Percentiles rank a stretch among this genome's conserved stretches.
Conservation (phyloP, 2,888 invertebrate species). For the Agrochola lota region DNA sequence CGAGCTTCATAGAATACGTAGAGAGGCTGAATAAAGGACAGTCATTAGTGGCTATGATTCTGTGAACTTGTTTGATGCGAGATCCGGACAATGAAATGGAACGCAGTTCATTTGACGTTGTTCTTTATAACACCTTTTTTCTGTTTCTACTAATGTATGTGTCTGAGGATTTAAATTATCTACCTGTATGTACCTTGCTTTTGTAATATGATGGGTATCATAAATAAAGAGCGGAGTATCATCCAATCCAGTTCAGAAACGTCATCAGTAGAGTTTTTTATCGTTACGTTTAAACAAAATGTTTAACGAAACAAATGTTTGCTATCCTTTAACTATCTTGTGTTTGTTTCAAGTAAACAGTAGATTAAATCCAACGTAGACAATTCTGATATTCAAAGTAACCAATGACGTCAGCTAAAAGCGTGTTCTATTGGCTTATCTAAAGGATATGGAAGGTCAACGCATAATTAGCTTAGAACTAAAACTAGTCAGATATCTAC, state of each 20-base stretch:
- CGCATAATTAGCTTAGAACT: slow-evolving; percentile 48
- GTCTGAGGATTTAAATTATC: slow-evolving; percentile 54
- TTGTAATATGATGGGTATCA: slow-evolving; percentile 30
- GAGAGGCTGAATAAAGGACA: slow-evolving; percentile 78
- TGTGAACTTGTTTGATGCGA: slow-evolving; percentile 70
- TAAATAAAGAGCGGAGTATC: slow-evolving; percentile 18
- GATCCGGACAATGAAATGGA: slow-evolving; percentile 67
- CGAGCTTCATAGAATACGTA: slow-evolving; percentile 73
- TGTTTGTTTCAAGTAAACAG: slow-evolving; percentile 64
- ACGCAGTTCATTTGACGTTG: slow-evolving; percentile 67
- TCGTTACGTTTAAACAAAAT: slow-evolving; percentile 59
- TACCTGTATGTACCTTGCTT: slow-evolving; percentile 25
- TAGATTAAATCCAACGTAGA: slow-evolving; percentile 63
- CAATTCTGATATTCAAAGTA: slow-evolving; percentile 44
- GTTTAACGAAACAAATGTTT: slow-evolving; percentile 71
- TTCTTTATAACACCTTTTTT: slow-evolving; percentile 61
- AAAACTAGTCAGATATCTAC: slow-evolving; percentile 28
- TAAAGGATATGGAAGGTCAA: slow-evolving; percentile 65
- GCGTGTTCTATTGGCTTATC: slow-evolving; percentile 56
- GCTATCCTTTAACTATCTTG: slow-evolving; percentile 53
- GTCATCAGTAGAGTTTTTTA: slow-evolving; percentile 20
- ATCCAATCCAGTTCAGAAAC: slow-evolving; percentile 17
- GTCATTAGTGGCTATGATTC: slow-evolving; percentile 78
- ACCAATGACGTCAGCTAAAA: slow-evolving; percentile 59
- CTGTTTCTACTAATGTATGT: slow-evolving; percentile 56